A percentile compares a stretch with the other conserved stretches of the same genome.
phyloP scores from a whole-genome alignment of 2,888 invertebrate genomes.

The Trypoxylon attenuatum region DNA sequence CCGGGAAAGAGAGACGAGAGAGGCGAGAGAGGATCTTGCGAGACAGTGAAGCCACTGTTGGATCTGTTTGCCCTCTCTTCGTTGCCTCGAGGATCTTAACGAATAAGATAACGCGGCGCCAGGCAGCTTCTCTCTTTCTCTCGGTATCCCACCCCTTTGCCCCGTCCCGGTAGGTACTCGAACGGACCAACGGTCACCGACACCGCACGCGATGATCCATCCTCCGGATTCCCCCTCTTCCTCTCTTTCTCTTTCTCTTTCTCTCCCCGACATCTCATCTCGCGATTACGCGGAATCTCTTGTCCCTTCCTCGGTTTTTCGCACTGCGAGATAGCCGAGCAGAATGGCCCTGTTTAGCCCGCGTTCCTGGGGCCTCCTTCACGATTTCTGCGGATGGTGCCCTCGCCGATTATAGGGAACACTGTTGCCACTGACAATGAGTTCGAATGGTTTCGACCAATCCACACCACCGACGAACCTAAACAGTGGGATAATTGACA shows the following conservation, averaged over 20 bases:
- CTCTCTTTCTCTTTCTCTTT: constrained; percentile 15
- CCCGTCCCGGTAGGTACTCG: background rate
- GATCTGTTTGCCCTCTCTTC: constrained; percentile 49
- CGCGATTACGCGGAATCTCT: constrained; percentile 60
- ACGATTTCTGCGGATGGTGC: background rate
- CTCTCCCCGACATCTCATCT: constrained; percentile 25
- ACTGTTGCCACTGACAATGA: no score
- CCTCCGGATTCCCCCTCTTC: constrained; percentile 14
- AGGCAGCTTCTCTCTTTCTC: constrained; percentile 52
- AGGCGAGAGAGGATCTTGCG: constrained; percentile 39
- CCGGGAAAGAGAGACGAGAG: constrained; percentile 29
- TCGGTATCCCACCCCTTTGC: constrained; percentile 17
- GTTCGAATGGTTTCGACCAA: no score
- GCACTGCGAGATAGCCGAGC: constrained; percentile 15
- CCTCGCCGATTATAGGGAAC: no score
- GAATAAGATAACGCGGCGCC: constrained; percentile 72
- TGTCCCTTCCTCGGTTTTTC: constrained; percentile 39
- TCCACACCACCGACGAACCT: no score
- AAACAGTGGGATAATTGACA: no score
- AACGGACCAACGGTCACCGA: constrained; percentile 68
- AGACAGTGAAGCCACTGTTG: constrained; percentile 68
- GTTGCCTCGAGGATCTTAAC: constrained; percentile 67
- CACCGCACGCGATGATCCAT: constrained; percentile 58
- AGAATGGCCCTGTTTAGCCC: constrained; percentile 15
- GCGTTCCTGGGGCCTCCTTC: background rate